phyloP scores from a whole-genome alignment of 2,113 vertebrate species.

The Hydrolagus affinis region DNA sequence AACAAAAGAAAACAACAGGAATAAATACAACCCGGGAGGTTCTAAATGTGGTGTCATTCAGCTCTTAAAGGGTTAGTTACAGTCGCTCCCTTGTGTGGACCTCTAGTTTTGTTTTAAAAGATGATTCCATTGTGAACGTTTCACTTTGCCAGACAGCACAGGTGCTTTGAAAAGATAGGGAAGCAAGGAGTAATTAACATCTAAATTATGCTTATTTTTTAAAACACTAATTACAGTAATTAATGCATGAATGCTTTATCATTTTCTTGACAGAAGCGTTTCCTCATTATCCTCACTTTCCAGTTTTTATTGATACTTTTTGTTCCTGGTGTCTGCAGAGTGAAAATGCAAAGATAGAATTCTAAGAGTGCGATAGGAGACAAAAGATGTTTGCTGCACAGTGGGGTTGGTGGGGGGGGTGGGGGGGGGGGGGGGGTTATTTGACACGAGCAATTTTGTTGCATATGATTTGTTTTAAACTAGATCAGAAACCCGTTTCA shows the following conservation, averaged over 20 bases:
- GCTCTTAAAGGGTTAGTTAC: background rate
- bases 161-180: conserved; percentile 23
- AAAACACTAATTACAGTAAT: conserved; percentile 30
- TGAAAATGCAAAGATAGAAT: conserved; percentile 12
- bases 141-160: conserved; percentile 23
- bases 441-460: conserved; percentile 14
- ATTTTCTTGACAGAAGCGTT: conserved; percentile 29
- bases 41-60: background rate
- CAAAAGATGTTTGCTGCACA: background rate
- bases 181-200: conserved; percentile 28
- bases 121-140: conserved; percentile 4
- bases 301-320: conserved; percentile 26
- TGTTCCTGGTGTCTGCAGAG: conserved; percentile 1
- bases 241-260: conserved; percentile 31
- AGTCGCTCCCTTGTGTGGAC: background rate
- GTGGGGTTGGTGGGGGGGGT: too few species aligned
- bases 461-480: conserved; percentile 12
- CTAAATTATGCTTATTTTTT: conserved; percentile 32
- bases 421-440: background rate
- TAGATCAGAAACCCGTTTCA: background rate
- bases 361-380: conserved; percentile 1
- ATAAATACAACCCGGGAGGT: too few species aligned
- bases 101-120: background rate
- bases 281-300: conserved; percentile 29
- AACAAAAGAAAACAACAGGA: too few species aligned